Evolutionary conservation across 2,113 vertebrate species (phyloP).

Genomic region (Eublepharis macularius): DNA sequence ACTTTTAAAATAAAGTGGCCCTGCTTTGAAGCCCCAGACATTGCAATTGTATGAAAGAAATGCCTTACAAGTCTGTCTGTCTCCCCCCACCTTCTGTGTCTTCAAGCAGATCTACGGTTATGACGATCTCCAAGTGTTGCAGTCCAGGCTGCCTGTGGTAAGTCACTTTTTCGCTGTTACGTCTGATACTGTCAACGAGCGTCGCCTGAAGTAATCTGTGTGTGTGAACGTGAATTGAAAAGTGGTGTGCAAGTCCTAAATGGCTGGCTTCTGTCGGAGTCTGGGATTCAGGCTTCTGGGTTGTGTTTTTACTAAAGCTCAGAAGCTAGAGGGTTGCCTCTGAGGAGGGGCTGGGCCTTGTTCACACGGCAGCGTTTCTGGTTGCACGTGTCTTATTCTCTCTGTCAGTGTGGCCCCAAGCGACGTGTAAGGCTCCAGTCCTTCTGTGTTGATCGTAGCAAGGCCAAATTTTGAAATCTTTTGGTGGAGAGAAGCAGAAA

Average conservation of each 20-base stretch:
- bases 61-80: slow-evolving; percentile 34
- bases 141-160: slow-evolving; percentile 95
- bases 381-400: too few species aligned
- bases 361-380: too few species aligned
- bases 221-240: background rate
- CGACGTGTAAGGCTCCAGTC: too few species aligned
- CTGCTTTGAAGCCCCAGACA: background rate
- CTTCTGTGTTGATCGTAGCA: too few species aligned
- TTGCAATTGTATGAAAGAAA: background rate
- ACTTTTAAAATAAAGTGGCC: background rate
- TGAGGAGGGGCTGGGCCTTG: too few species aligned
- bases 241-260: background rate
- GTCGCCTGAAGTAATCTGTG: background rate
- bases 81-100: slow-evolving; percentile 39
- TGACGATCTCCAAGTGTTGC: slow-evolving; percentile 96
- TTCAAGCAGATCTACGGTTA: slow-evolving; percentile 94
- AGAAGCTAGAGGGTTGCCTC: background rate
- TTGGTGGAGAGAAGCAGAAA: too few species aligned
- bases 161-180: slow-evolving; percentile 51
- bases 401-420: too few species aligned
- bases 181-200: background rate
- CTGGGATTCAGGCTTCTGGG: background rate
- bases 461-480: too few species aligned
- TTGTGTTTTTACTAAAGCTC: background rate
- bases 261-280: background rate